These are phyloP conservation scores for Noctua janthina DNA, from an alignment of 2,888 invertebrate genomes.

Conservation along the genomic window DNA sequence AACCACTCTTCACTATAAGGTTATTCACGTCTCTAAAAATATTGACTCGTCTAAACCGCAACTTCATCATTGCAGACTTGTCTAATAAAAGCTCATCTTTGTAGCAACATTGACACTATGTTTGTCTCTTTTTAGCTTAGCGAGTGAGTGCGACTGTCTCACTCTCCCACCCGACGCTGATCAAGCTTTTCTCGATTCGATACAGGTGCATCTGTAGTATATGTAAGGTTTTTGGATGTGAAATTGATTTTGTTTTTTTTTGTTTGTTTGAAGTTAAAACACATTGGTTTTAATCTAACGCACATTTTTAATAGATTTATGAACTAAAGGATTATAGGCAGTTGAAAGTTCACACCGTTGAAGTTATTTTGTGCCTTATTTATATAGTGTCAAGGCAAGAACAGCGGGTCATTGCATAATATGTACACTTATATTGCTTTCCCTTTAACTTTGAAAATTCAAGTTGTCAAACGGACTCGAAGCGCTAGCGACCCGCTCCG, in stretches of 20 bases:
- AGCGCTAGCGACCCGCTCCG: too few relatives aligned
- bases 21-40: conserved; percentile 46
- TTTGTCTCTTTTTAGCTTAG: conserved; percentile 46
- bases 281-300: neutral
- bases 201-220: conserved; percentile 67
- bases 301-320: neutral
- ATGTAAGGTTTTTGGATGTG: conserved; percentile 28
- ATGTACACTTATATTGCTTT: too few relatives aligned
- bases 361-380: neutral
- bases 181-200: conserved; percentile 68
- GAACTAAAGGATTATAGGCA: neutral
- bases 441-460: too few relatives aligned
- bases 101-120: conserved; percentile 38
- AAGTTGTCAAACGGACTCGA: too few relatives aligned
- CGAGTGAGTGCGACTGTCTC: conserved; percentile 21
- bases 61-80: conserved; percentile 58
- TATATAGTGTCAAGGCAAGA: neutral
- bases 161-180: conserved; percentile 58
- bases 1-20: neutral
- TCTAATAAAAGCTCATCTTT: conserved; percentile 63
- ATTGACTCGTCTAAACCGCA: conserved; percentile 32
- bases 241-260: neutral
- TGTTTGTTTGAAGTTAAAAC: neutral
- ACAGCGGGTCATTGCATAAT: too few relatives aligned
- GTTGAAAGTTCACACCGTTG: neutral